Base-by-base conservation (phyloP, 2,888 invertebrate genomes). In the Apamea monoglypha region DNA sequence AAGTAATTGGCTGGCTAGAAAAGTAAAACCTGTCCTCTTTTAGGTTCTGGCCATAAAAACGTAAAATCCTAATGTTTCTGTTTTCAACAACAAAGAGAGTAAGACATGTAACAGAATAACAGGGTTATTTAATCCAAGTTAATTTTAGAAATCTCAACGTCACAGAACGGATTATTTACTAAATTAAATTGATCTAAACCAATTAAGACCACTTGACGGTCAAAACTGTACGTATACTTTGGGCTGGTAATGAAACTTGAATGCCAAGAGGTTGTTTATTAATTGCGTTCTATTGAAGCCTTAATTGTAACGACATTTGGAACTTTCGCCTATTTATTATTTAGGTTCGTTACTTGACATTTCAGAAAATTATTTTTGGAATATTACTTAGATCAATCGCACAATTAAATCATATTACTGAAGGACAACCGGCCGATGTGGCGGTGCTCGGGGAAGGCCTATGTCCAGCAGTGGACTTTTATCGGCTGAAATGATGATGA, bases 221-320 rank as follows among this genome's bases (percentile, higher is more conserved):
- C 53, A 80, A 80, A 83, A 85, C 66, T 70, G 63, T 61, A 78
- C 64, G 40, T 59, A 86, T 53, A 80, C n/a, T 84, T 84, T 47
- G 63, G 40, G 64, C 59, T 80, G 44, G 44, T 68, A 69, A 69
- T 66, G 59, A 82, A 82, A 87, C 73, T 73, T 64, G 67, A 83
- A 87, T 74, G 66, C 71, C 61, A 67, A 78, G 70, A 76, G 40
- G 61, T 74, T 68, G 61, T 72, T 83, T 86, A 81, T 80, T 84
- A 84, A 87, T 85, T 63, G 72, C 56, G 40, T 68, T 76, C 74
- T 74, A 85, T 77, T 78, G 80, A 78, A 71, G 56, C 40, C 32
- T 77, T 76, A 79, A 83, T 80, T 75, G 76, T 82, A 83, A 79
- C 74, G 81, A 78, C 71, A 86, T 85, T 85, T 77, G 4, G 70